Evolutionary conservation across 92 coral and sea anemone genomes (phyloP).

Genomic region (Meandrina meandrites): DNA sequence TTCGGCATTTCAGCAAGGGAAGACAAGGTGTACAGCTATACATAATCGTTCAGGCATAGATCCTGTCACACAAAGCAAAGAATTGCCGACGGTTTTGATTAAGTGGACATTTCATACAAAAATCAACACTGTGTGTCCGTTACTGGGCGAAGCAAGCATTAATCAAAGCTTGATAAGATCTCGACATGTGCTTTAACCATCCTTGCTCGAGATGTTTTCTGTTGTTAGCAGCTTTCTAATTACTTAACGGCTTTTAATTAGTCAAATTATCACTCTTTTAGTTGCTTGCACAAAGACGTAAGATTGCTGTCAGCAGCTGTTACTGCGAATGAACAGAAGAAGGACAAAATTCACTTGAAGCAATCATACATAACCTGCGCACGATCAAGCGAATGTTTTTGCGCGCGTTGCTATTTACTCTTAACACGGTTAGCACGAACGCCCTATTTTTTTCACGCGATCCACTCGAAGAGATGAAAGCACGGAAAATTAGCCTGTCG

Average conservation of each 20-base stretch:
- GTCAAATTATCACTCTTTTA: neutral
- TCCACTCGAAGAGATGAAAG: no score
- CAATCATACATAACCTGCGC: neutral
- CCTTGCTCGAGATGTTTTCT: neutral
- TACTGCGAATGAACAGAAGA: neutral
- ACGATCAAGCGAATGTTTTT: neutral
- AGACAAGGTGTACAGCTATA: constrained; percentile 18
- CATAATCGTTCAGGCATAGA: constrained; percentile 16
- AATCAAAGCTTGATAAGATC: constrained; percentile 19
- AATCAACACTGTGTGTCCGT: constrained; percentile 36
- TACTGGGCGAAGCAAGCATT: constrained; percentile 25
- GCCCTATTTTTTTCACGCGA: neutral
- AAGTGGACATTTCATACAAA: constrained; percentile 12
- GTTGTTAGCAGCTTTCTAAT: constrained; percentile 4
- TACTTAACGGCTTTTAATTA: neutral
- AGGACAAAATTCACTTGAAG: neutral
- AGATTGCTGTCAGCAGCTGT: neutral
- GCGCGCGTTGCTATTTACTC: neutral
- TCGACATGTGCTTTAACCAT: constrained; percentile 27
- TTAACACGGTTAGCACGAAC: neutral
- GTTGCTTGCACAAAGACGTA: neutral
- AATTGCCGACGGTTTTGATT: neutral
- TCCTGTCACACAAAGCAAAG: constrained; percentile 30
- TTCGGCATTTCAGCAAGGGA: neutral
- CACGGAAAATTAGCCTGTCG: no score